Evolutionary conservation across 2,797 vertebrate genomes (phyloP), one percentile per base, ranked within the genome.

Genomic region (Loriculus beryllinus): DNA sequence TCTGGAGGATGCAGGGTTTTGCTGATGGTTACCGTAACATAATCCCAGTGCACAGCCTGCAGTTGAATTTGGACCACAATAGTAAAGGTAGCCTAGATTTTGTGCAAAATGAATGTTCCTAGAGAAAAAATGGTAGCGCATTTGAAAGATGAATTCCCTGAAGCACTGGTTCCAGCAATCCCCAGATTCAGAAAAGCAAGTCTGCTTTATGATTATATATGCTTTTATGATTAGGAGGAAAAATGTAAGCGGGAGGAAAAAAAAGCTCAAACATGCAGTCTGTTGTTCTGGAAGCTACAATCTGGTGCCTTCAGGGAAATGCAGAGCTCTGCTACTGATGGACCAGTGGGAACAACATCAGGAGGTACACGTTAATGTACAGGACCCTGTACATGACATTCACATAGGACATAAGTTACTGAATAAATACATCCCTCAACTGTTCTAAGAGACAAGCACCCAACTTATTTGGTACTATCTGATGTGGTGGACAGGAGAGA

Each of bases 131-230:
- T 3, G 12, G 68, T 25, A 80, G 33, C 42, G 54, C 7, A 45
- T 56, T 59, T 56, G 31, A 84, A 92, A 95, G 59, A 84, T 8
- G 13, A 52, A n/a, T 39, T 87, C 28, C 57, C 76, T 70, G 21
- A 48, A 84, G 47, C 26, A 57, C 4, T 64, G 48, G 31, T 86
- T 88, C 54, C 49, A 78, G 76, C 35, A 82, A 54, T 39, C 16
- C 11, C 48, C 6, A 1, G 23, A 40, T 69, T 80, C 33, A 56
- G 22, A 57, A 60, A 86, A 84, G 14, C 18, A 78, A 76, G 22
- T 15, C 40, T 84, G 22, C 31, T 60, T 90, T 42, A 82, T 10
- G 13, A 45, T 52, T 84, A 74, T 23, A 57, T 33, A 33, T 23
- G n/a, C 54, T 23, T 15, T 57, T 15, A 57, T 23, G 9, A 77